Base-by-base conservation (phyloP, 2,113 vertebrate species). In the Trematocara macrostoma region DNA sequence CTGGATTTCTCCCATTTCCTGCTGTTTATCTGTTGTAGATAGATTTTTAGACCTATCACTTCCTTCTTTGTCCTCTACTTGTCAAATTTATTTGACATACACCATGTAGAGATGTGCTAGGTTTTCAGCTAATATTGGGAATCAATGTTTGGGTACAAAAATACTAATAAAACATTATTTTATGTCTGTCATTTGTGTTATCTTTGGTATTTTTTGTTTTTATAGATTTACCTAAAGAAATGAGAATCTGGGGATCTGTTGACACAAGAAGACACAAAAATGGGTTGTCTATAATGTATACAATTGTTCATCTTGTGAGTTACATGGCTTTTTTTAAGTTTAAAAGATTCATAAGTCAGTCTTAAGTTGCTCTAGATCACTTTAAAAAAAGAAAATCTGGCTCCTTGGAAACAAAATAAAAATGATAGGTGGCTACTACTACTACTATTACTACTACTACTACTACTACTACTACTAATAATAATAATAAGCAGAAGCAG, bases 391-490 rank as follows among this genome's bases (percentile, higher is more conserved):
- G 6, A 26, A 26, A 26, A 55, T 55, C 53, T 26, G 53, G 53
- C 23, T 57, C 2, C 55, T 29, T 57, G 23, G 55, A 57, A 57
- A 29, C 53, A 55, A 55, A 55, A 55, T 29, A 57, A 57, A 57
- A 57, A 57, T 29, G 55, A 57, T 29, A 15, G 55, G 55, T 57
- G 26, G 15, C 29, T 34, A 34, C 7, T 59, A 16, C 3, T 31
- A 34, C 20, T 23, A 23, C 20, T 55, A 55, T 4, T 55, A 55
- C 6, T 52, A 20, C 51, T 6, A 20, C 2, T 10, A n/a, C 49
- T 23, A 55, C 52, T 52, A n/a, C 0, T 23, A 29, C 26, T 26
- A 55, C 53, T 52, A n/a, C 0, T 23, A 40, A 0, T 11, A 14
- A 2, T 23, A 23, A 26, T 18, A 31, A 59, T 14, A 8, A 56